phyloP scores from a whole-genome alignment of 2,888 invertebrate genomes.

The Stratiomys singularior region DNA sequence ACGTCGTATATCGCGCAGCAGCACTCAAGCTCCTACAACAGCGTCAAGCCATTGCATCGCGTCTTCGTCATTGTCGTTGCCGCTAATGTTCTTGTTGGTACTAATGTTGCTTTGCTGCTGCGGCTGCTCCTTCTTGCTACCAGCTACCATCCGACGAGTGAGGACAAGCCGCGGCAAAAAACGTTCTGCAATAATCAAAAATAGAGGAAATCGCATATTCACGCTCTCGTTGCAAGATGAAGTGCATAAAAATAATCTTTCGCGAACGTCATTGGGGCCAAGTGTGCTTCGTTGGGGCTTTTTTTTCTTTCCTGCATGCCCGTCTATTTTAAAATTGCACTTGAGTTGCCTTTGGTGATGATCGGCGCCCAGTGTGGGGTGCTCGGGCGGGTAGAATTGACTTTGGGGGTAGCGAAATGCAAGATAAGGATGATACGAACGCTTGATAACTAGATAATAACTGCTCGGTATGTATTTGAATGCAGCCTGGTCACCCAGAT shows the following conservation, averaged over 20 bases:
- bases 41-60: not conserved
- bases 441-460: no score
- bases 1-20: constrained; percentile 6
- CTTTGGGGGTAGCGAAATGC: not conserved
- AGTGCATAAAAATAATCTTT: constrained; percentile 34
- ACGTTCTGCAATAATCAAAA: not conserved
- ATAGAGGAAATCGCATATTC: constrained; percentile 42
- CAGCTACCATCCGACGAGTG: no score
- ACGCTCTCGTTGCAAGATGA: constrained; percentile 33
- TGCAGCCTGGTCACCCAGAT: no score
- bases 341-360: not conserved
- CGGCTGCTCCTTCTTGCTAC: no score
- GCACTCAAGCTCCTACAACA: constrained; percentile 1
- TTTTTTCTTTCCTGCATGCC: constrained; percentile 24
- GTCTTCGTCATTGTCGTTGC: no score
- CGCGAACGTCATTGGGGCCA: constrained; percentile 24
- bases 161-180: not conserved
- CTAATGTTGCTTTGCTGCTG: no score
- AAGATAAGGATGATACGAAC: not conserved
- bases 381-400: not conserved
- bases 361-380: not conserved
- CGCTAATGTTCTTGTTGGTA: no score
- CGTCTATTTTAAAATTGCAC: constrained; percentile 34
- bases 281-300: not conserved
- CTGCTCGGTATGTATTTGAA: no score